These are phyloP conservation scores for Zaprionus davidi DNA, from an alignment of 1,140 invertebrate genomes.

Conservation along the genomic window DNA sequence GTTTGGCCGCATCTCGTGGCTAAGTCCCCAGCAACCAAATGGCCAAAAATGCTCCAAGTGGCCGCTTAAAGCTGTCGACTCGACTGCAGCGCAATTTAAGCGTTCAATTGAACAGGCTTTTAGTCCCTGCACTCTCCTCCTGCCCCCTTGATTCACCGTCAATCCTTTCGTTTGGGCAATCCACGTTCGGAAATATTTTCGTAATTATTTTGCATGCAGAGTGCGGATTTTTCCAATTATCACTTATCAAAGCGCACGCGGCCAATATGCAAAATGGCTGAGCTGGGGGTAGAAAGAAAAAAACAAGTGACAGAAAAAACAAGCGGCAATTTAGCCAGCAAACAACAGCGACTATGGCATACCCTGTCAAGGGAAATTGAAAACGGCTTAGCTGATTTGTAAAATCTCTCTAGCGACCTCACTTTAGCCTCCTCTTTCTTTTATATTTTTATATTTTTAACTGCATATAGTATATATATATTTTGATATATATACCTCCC, in stretches of 20 bases:
- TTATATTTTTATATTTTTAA: background rate
- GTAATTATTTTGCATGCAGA: slow-evolving; percentile 82
- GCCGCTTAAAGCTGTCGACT: slow-evolving; percentile 75
- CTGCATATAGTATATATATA: background rate
- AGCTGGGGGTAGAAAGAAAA: slow-evolving; percentile 21
- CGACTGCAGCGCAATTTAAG: slow-evolving; percentile 68
- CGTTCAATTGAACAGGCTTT: slow-evolving; percentile 53
- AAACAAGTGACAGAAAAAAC: slow-evolving; percentile 16
- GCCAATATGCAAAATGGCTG: slow-evolving; percentile 72
- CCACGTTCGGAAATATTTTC: slow-evolving; percentile 68
- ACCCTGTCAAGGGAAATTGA: slow-evolving; percentile 1
- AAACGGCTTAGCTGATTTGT: background rate
- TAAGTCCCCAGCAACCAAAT: slow-evolving; percentile 50
- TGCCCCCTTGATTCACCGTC: background rate
- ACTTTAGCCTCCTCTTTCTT: background rate
- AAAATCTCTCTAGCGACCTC: background rate
- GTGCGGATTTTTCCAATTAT: slow-evolving; percentile 83
- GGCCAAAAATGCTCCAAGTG: slow-evolving; percentile 51
- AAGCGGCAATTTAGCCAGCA: background rate
- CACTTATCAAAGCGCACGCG: slow-evolving; percentile 80
- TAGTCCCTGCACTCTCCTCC: background rate
- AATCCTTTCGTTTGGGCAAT: slow-evolving; percentile 22
- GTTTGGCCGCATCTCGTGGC: slow-evolving; percentile 50
- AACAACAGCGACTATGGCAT: background rate
- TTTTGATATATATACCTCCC: background rate